Evolutionary conservation across 2,888 invertebrate species (phyloP), one percentile per base, ranked within the genome.

Genomic region (Eretmocerus hayati): DNA sequence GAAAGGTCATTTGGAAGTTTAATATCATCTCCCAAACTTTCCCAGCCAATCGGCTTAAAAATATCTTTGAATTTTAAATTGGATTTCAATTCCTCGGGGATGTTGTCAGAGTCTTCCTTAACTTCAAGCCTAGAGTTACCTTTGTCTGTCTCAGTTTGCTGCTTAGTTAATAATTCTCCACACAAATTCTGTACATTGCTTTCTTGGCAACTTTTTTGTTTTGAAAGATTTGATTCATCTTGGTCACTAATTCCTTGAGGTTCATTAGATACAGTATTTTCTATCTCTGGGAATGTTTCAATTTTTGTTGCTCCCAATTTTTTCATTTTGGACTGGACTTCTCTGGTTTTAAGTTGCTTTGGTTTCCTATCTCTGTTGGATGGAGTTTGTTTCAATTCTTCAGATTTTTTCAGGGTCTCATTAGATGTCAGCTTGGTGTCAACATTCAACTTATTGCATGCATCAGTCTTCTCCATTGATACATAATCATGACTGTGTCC

Each of bases 41-140:
- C 69, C 74, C 74, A 77, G 35, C 74, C 72, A 57, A 74, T 72
- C 5, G 68, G 65, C 45, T 60, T 63, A 50, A 57, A 68, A 37
- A 67, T 54, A 43, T 69, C 71, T 47, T 66, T 65, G 48, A 67
- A 69, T 49, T 63, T 67, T 49, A 66, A 67, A 47, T 66, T 61
- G 0, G 66, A 71, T 43, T 58, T 65, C 50, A 68, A 49, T 56
- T 69, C 70, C 32, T 62, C 65, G 0, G 68, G 66, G 56, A 52
- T 4, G 50, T 59, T 54, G 20, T 32, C 23, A 5, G 31, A 3
- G 13, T 43, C 36, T 22, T 51, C 42, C 13, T 9, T 36, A 13
- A 18, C 13, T 21, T 42, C 16, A 11, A 9, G 30, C 22, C 37
- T 26, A 18, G 15, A 20, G 23, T 26, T 46, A 19, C 20, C 4